Evolutionary conservation across 1,140 invertebrate species (phyloP), one percentile per base, ranked within the genome.

Genomic region (Leptinotarsa texana): DNA sequence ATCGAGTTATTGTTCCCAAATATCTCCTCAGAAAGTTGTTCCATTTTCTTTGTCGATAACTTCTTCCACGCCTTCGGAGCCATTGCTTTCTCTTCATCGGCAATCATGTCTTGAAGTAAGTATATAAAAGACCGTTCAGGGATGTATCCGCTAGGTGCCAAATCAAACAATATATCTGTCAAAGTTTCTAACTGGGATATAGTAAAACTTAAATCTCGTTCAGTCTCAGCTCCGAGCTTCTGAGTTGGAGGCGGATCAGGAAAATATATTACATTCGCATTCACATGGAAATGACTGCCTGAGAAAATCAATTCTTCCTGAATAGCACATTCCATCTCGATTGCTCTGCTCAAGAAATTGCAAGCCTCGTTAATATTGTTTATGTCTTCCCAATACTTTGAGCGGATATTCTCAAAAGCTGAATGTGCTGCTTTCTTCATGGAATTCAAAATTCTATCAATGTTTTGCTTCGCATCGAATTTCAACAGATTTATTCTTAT

Each of bases 91-190:
- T 85, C 85, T 0, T 85, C 82, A 67, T 85, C 85, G 24, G 85
- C 82, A 13, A 88, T 81, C 73, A 90, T 85, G 79, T 90, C 90
- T 82, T 90, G 88, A 17, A 91, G 77, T 13, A 89, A 74, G 75
- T 87, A 90, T n/a, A 87, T 83, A 69, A 91, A 88, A 1, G 85
- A 82, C 47, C 86, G 83, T 75, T 87, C 84, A 22, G 87, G 78
- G 6, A 88, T 84, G 4, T 83, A 86, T n/a, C 89, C 90, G 33
- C 71, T 82, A 0, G 89, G 89, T 22, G 88, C 87, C 24, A 89
- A 83, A 69, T 87, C 84, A 73, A 85, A 83, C 63, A 91, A 86
- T 69, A 88, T 86, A 17, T 87, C 80, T 4, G 86, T 79, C 21
- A 91, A 72, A 24, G 83, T 83, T 5, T 83, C 84, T 22, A 91